Conservation (phyloP, 2,888 invertebrate genomes). For the Andrena haemorrhoa region DNA sequence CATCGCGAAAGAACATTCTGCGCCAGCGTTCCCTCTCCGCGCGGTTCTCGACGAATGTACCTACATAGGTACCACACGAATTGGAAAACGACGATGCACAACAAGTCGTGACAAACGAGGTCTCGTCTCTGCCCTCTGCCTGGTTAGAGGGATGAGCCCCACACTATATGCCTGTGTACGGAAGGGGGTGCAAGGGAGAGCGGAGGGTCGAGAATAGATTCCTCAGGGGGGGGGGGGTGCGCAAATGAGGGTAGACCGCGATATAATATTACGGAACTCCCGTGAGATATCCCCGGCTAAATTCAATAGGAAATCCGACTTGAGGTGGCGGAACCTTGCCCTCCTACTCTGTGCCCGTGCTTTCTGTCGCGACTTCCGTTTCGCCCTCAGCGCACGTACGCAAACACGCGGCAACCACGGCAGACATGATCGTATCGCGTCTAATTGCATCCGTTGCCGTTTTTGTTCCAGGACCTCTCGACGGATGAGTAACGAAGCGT, state of each 20-base stretch:
- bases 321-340: slow-evolving; percentile 3
- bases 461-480: slow-evolving; percentile 63
- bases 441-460: slow-evolving; percentile 64
- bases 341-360: background rate
- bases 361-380: slow-evolving; percentile 1
- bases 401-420: background rate
- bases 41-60: background rate
- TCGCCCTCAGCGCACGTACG: background rate
- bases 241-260: slow-evolving; percentile 55
- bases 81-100: slow-evolving; percentile 56
- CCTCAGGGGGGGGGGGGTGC: slow-evolving; percentile 25
- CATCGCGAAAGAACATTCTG: background rate
- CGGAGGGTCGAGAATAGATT: slow-evolving; percentile 52
- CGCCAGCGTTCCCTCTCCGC: too few species aligned
- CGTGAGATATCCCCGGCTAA: slow-evolving; percentile 35
- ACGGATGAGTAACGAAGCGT: slow-evolving; percentile 61
- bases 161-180: background rate
- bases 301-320: slow-evolving; percentile 56
- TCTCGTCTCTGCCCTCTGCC: slow-evolving; percentile 11
- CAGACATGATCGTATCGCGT: slow-evolving; percentile 40
- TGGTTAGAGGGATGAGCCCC: too few species aligned
- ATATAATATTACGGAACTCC: slow-evolving; percentile 53
- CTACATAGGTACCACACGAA: slow-evolving; percentile 41
- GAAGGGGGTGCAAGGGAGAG: background rate
- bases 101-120: slow-evolving; percentile 62